phyloP scores from a whole-genome alignment of 2,113 vertebrate species.

The Melanocharis versteri region DNA sequence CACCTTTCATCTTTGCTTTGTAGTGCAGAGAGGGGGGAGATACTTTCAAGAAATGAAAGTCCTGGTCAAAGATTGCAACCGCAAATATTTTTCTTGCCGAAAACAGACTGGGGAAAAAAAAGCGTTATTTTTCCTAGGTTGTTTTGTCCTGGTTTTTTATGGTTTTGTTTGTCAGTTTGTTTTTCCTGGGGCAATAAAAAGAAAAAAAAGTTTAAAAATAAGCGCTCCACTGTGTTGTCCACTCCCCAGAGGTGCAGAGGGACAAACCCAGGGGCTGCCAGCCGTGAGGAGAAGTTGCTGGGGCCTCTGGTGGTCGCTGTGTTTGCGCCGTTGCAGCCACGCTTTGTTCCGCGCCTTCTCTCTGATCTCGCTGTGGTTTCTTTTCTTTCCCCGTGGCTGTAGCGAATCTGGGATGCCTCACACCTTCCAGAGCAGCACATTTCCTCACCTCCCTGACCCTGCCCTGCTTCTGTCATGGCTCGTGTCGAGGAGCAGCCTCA shows the following conservation, averaged over 20 bases:
- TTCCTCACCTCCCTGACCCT: not conserved
- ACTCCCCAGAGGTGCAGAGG: not conserved
- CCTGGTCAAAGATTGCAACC: not conserved
- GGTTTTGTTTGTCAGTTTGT: too few species aligned
- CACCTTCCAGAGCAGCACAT: not conserved
- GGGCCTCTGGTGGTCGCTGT: not conserved
- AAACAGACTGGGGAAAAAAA: not conserved
- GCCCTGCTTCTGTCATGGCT: not conserved
- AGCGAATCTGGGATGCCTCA: not conserved
- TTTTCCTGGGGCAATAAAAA: not conserved
- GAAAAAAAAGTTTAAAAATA: not conserved
- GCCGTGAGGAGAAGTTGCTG: rapidly evolving
- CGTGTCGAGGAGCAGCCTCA: not conserved
- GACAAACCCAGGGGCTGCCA: not conserved
- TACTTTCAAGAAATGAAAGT: not conserved
- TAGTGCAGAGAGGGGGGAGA: not conserved
- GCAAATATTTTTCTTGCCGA: not conserved
- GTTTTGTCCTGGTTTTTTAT: not conserved
- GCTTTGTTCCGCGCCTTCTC: not conserved
- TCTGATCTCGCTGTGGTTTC: not conserved
- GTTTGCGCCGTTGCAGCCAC: not conserved
- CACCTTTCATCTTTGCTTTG: not conserved
- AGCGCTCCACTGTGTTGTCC: not conserved
- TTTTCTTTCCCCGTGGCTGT: not conserved
- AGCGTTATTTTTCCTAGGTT: rapidly evolving